A percentile compares a stretch with the other conserved stretches of the same genome.
phyloP scores from a whole-genome alignment of 2,113 vertebrate genomes.

The Hyla sarda region DNA sequence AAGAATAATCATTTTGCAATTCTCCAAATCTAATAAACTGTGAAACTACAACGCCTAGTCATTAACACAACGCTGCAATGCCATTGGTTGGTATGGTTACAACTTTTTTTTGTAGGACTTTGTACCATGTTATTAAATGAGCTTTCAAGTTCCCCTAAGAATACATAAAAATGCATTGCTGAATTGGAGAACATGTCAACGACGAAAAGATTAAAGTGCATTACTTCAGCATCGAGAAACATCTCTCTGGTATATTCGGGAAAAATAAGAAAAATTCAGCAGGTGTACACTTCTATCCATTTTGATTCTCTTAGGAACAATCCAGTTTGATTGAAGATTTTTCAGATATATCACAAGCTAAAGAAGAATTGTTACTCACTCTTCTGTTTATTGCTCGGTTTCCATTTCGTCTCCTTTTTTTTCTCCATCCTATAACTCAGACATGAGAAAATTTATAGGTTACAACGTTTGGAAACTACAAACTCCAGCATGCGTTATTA shows the following conservation, averaged over 20 bases:
- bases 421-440: background rate
- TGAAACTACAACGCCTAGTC: background rate
- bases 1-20: background rate
- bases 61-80: background rate
- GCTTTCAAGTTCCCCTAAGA: constrained; percentile 9
- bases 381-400: constrained; percentile 6
- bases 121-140: constrained; percentile 23
- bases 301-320: constrained; percentile 13
- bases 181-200: constrained; percentile 10
- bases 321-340: constrained; percentile 26
- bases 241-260: background rate
- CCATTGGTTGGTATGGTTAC: background rate
- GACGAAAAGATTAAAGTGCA: constrained; percentile 14
- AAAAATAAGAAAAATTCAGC: constrained; percentile 17
- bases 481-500: background rate
- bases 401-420: background rate
- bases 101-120: background rate
- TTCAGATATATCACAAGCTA: constrained; percentile 15
- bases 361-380: constrained; percentile 6
- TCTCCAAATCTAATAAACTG: background rate
- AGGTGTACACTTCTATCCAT: constrained; percentile 2
- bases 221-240: background rate
- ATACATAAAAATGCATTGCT: constrained; percentile 24
- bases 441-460: background rate
- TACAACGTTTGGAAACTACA: background rate